These are phyloP conservation scores for Eilema caniola DNA, from an alignment of 2,888 invertebrate species.

Conservation along the genomic window DNA sequence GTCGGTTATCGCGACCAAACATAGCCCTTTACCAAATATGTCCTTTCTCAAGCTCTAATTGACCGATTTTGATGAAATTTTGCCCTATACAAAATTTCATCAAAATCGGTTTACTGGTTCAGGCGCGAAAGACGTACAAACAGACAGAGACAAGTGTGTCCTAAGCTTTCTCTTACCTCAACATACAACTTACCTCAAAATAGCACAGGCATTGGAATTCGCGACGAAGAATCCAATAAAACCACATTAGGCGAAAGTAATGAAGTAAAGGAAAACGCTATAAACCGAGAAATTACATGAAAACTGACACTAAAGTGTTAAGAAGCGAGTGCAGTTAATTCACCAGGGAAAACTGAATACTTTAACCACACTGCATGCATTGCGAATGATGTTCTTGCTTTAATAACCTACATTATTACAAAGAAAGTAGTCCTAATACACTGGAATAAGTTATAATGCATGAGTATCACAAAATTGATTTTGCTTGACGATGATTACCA, in stretches of 20 bases:
- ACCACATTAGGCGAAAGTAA: slow-evolving; percentile 36
- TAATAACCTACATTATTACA: slow-evolving; percentile 21
- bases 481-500: slow-evolving; percentile 10
- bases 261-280: slow-evolving; percentile 37
- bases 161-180: not conserved
- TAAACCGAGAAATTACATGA: slow-evolving; percentile 37
- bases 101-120: no score
- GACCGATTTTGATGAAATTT: no score
- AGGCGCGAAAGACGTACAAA: no score
- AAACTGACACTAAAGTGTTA: slow-evolving; percentile 35
- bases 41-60: no score
- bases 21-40: no score
- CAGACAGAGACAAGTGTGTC: no score
- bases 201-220: slow-evolving; percentile 1
- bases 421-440: slow-evolving; percentile 14
- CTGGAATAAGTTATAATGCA: slow-evolving; percentile 9
- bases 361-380: slow-evolving; percentile 24
- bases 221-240: slow-evolving; percentile 23
- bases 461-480: slow-evolving; percentile 15
- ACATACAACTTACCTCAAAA: slow-evolving; percentile 15
- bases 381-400: slow-evolving; percentile 18
- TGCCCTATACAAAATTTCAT: no score
- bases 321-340: slow-evolving; percentile 45
- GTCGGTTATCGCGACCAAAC: no score
- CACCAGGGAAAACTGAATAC: slow-evolving; percentile 32